A percentile compares a stretch with the other conserved stretches of the same genome.
Conservation (phyloP, 2,888 invertebrate genomes). For the Caprella mutica region DNA sequence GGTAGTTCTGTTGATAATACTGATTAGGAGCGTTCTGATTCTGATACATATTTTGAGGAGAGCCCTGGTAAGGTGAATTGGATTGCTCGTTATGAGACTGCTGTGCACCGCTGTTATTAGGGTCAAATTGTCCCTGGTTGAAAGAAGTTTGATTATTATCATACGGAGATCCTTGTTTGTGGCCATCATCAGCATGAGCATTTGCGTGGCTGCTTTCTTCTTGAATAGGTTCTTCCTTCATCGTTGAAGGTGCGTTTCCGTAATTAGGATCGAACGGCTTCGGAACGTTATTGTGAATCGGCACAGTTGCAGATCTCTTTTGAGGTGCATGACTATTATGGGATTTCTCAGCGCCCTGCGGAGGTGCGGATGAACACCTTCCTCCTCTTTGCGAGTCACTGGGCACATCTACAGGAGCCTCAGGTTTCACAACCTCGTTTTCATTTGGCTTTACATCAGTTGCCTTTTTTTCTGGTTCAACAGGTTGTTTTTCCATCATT, state of each 20-base stretch:
- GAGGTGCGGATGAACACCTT: slow-evolving; percentile 28
- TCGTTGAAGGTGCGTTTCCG: too few species aligned
- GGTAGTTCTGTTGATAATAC: neutral
- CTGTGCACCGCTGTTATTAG: neutral
- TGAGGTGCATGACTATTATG: slow-evolving; percentile 15
- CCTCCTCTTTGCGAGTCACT: slow-evolving; percentile 12
- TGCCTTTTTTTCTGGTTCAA: neutral
- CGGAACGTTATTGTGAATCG: slow-evolving; percentile 23
- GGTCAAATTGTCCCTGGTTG: neutral
- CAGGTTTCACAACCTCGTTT: neutral
- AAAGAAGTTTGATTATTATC: neutral
- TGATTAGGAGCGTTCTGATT: neutral
- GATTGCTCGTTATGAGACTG: neutral
- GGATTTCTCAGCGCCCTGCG: slow-evolving; percentile 17
- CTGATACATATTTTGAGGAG: slow-evolving; percentile 1
- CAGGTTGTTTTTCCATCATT: neutral
- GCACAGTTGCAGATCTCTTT: slow-evolving; percentile 7
- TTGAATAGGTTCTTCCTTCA: too few species aligned
- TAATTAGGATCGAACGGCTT: slow-evolving; percentile 21
- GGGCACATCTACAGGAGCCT: slow-evolving; percentile 13
- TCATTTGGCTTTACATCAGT: neutral
- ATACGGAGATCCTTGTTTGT: neutral
- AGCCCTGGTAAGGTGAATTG: neutral
- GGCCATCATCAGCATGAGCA: neutral
- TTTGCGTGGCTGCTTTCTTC: neutral